These are phyloP conservation scores for Phrynocephalus vlangalii DNA, from an alignment of 2,797 vertebrate genomes.

Conservation along the genomic window DNA sequence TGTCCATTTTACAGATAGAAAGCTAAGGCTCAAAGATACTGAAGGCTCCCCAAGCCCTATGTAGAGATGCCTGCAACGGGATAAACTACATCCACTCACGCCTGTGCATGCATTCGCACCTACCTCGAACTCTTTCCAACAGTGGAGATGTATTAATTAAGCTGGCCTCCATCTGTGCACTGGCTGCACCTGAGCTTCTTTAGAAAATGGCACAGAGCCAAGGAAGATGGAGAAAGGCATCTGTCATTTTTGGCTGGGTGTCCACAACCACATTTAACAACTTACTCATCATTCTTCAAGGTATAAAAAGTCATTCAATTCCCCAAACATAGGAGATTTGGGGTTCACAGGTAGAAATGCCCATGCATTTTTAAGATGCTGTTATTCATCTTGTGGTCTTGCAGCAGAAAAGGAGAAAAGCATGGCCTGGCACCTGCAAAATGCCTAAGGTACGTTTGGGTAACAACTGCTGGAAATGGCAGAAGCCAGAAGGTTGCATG, in stretches of 20 bases:
- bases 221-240: conserved; percentile 23
- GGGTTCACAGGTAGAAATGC: not conserved
- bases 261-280: conserved; percentile 25
- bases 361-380: not conserved
- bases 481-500: not conserved
- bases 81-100: not conserved
- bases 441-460: not conserved
- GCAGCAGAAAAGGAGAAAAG: not conserved
- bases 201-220: not conserved
- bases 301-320: not conserved
- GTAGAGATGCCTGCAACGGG: not conserved
- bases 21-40: not conserved
- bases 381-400: not conserved
- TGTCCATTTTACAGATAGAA: not conserved
- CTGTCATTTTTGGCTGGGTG: conserved; percentile 29
- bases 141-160: conserved; percentile 32
- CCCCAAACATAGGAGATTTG: not conserved
- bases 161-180: conserved; percentile 9
- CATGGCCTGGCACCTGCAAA: not conserved
- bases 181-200: not conserved
- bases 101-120: too few species aligned
- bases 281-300: conserved; percentile 7
- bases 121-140: not conserved
- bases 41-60: not conserved
- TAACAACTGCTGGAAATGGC: not conserved